Percentiles rank a stretch among this genome's conserved stretches.
Conservation (phyloP, 2,888 invertebrate genomes). For the Halictus quadricinctus region DNA sequence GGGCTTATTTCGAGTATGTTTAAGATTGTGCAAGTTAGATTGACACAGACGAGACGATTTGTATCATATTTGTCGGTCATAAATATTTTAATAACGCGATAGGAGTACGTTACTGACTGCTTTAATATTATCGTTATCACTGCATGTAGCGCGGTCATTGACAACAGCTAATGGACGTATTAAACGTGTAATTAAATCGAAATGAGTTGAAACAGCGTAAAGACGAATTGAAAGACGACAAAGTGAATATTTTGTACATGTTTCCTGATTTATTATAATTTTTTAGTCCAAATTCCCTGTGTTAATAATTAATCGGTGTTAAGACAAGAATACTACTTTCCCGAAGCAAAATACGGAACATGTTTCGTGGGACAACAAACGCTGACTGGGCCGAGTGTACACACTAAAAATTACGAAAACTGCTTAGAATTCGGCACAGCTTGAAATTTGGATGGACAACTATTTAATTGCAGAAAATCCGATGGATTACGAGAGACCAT, state of each 20-base stretch:
- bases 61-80: background rate
- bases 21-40: background rate
- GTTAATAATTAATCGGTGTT: background rate
- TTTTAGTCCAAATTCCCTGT: background rate
- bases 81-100: background rate
- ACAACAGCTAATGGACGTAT: background rate
- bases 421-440: constrained; percentile 36
- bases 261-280: background rate
- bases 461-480: constrained; percentile 46
- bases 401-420: constrained; percentile 38
- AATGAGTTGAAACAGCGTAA: background rate
- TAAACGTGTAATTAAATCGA: background rate
- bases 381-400: background rate
- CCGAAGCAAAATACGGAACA: background rate
- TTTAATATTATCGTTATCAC: background rate
- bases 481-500: constrained; percentile 51
- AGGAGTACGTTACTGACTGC: background rate
- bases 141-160: background rate
- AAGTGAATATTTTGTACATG: background rate
- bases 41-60: background rate
- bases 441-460: constrained; percentile 42
- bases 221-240: background rate
- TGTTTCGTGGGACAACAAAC: background rate
- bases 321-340: background rate
- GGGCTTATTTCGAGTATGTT: background rate